These are phyloP conservation scores for Aleiodes leptofemur DNA, from an alignment of 2,888 invertebrate species.

Conservation along the genomic window DNA sequence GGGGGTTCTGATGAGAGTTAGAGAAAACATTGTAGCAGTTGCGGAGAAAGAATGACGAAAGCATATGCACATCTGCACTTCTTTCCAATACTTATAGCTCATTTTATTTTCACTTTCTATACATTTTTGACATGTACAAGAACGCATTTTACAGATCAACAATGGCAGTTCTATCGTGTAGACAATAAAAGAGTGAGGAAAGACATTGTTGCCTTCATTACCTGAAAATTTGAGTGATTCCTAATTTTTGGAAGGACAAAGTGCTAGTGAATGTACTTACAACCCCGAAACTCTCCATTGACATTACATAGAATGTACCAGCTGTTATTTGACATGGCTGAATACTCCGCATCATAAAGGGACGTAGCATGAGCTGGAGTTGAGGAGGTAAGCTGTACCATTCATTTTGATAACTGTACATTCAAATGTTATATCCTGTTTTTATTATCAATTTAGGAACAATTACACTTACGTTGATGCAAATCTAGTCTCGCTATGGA, in stretches of 20 bases:
- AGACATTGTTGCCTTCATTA: conserved; percentile 52
- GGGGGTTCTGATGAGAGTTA: too few species aligned
- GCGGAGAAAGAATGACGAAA: too few species aligned
- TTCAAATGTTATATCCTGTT: not conserved
- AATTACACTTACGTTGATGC: conserved; percentile 44
- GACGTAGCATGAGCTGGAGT: conserved; percentile 42
- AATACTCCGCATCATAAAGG: conserved; percentile 42
- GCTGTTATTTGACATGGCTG: conserved; percentile 25
- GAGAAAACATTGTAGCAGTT: too few species aligned
- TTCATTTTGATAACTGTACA: conserved; percentile 48
- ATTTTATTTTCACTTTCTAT: too few species aligned
- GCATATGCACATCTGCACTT: too few species aligned
- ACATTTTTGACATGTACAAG: too few species aligned
- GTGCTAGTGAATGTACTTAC: conserved; percentile 23
- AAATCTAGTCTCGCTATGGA: conserved; percentile 46
- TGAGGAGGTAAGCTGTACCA: conserved; percentile 49
- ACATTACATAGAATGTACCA: conserved; percentile 42
- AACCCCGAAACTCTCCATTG: conserved; percentile 49
- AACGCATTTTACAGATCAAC: not conserved
- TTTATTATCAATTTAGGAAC: not conserved
- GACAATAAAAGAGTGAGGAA: conserved; percentile 55
- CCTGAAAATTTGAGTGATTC: conserved; percentile 33
- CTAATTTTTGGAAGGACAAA: not conserved
- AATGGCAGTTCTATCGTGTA: conserved; percentile 40
- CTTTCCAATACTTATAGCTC: too few species aligned